phyloP scores from a whole-genome alignment of 2,888 invertebrate species.

The Myopa testacea region DNA sequence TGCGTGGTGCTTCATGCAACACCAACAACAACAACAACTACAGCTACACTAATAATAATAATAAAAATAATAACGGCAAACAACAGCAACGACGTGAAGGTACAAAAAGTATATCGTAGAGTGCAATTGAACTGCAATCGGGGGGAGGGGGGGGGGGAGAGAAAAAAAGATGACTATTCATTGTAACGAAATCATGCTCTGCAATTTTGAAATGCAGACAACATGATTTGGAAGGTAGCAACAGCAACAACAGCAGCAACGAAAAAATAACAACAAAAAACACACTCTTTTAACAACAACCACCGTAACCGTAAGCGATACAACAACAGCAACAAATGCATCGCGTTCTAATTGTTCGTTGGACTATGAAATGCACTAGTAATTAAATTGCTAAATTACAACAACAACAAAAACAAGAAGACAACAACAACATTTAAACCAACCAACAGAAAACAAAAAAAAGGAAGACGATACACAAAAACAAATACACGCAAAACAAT shows the following conservation, averaged over 20 bases:
- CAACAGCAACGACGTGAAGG: constrained; percentile 17
- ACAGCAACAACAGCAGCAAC: no score
- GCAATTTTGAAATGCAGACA: constrained; percentile 20
- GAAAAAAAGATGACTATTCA: constrained; percentile 6
- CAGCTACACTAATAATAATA: constrained; percentile 32
- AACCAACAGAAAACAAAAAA: no score
- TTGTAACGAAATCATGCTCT: neutral
- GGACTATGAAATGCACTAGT: constrained; percentile 43
- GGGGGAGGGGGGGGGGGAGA: no score
- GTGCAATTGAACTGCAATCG: neutral
- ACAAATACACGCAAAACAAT: no score
- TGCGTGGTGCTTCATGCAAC: neutral
- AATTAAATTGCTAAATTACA: constrained; percentile 45
- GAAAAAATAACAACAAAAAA: neutral
- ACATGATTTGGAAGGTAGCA: constrained; percentile 10
- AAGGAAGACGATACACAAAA: no score
- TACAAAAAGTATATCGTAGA: neutral
- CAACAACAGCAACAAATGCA: neutral
- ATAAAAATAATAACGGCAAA: neutral
- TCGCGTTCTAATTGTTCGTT: constrained; percentile 44
- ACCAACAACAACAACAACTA: constrained; percentile 32
- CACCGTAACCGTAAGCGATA: neutral
- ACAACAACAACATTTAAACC: no score
- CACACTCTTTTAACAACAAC: no score
- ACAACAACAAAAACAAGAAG: constrained; percentile 22